These are phyloP conservation scores for Leucoraja ocellata DNA, from an alignment of 2,797 vertebrate species.

Conservation along the genomic window DNA sequence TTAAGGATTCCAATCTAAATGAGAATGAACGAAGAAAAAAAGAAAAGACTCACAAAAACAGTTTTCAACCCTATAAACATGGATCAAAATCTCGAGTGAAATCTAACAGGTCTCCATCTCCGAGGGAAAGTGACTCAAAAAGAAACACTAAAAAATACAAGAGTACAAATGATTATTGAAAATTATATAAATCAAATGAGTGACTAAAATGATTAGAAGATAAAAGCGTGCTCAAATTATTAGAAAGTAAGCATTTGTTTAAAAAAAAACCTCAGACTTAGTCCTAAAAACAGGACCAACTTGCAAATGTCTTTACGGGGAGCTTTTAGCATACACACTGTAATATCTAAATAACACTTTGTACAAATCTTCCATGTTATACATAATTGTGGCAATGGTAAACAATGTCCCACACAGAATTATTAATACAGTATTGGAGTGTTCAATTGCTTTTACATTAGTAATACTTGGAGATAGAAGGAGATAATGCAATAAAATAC, in stretches of 20 bases:
- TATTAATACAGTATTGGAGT: slow-evolving; percentile 10
- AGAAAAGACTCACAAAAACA: slow-evolving; percentile 56
- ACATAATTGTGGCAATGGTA: not conserved
- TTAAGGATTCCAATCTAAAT: slow-evolving; percentile 51
- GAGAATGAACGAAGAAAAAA: slow-evolving; percentile 48
- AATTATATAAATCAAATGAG: not conserved
- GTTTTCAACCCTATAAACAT: slow-evolving; percentile 53
- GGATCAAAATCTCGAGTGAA: slow-evolving; percentile 51
- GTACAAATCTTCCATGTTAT: slow-evolving; percentile 2
- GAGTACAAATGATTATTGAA: slow-evolving; percentile 13
- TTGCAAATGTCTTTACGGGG: not conserved
- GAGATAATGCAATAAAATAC: not conserved
- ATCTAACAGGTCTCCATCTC: slow-evolving; percentile 51
- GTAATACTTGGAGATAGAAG: not conserved
- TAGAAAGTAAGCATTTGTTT: not conserved
- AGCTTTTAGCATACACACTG: not conserved
- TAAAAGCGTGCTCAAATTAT: not conserved
- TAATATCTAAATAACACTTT: not conserved
- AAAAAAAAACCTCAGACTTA: not conserved
- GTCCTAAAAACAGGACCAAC: not conserved
- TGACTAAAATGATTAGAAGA: not conserved
- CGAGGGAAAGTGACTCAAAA: slow-evolving; percentile 13
- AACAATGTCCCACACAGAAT: not conserved
- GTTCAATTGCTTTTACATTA: not conserved
- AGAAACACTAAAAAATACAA: slow-evolving; percentile 3